These are phyloP conservation scores for Adelognathus sp. DNA, from an alignment of 2,888 invertebrate genomes.

Conservation along the genomic window DNA sequence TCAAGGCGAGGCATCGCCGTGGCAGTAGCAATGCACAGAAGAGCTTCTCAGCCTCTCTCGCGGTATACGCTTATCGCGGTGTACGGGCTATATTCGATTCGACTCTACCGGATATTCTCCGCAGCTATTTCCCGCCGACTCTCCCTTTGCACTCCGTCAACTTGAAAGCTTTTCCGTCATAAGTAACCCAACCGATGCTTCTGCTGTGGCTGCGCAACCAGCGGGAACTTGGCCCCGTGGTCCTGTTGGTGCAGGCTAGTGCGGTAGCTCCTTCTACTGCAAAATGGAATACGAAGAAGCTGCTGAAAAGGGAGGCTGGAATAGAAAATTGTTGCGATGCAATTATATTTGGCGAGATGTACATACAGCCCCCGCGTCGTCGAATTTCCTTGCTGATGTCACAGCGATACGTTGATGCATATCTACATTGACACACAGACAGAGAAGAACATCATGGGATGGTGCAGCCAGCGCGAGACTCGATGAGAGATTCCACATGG, in stretches of 20 bases:
- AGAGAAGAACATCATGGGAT: not conserved
- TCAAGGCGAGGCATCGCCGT: conserved; percentile 27
- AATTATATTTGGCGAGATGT: conserved; percentile 14
- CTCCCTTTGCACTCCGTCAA: conserved; percentile 28
- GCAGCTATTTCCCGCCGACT: conserved; percentile 42
- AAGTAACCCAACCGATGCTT: conserved; percentile 20
- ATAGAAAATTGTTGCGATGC: conserved; percentile 26
- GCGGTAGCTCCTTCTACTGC: not conserved
- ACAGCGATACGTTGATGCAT: not conserved
- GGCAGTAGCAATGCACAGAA: conserved; percentile 9
- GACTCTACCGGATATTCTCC: conserved; percentile 44
- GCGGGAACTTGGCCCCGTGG: conserved; percentile 16
- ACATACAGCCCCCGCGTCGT: not conserved
- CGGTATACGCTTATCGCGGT: conserved; percentile 20
- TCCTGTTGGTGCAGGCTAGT: too few relatives aligned
- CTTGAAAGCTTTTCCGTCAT: conserved; percentile 55
- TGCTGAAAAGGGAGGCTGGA: not conserved
- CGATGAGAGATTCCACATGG: too few relatives aligned
- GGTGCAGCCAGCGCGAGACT: not conserved
- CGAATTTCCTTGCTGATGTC: not conserved
- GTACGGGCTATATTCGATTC: conserved; percentile 49
- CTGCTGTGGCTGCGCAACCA: conserved; percentile 16
- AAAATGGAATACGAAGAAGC: conserved; percentile 24
- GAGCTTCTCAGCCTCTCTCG: not conserved
- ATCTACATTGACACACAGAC: not conserved